phyloP scores from a whole-genome alignment of 64 coral and sea anemone genomes.

The Catalaphyllia jardinei region DNA sequence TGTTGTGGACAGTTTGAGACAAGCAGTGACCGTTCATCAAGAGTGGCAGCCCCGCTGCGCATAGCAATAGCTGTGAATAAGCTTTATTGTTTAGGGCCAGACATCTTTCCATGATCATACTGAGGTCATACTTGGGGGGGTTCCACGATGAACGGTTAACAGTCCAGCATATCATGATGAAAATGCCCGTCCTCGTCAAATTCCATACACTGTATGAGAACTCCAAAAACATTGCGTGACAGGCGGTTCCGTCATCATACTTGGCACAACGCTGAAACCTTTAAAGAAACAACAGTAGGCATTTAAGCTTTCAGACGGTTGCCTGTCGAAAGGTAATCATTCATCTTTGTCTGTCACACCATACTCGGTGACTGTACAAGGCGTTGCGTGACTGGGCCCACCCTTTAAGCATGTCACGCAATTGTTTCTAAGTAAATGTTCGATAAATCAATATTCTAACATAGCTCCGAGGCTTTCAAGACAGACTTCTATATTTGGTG shows the following conservation, averaged over 20 bases:
- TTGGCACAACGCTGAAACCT: conserved; percentile 37
- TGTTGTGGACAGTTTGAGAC: conserved; percentile 7
- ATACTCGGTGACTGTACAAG: too few species aligned
- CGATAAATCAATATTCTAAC: too few species aligned
- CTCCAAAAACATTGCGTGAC: conserved; percentile 20
- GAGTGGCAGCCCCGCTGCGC: conserved; percentile 1
- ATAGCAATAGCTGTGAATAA: conserved; percentile 4
- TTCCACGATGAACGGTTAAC: neutral
- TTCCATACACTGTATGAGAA: conserved; percentile 37
- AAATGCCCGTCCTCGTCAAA: conserved; percentile 1
- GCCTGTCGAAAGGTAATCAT: too few species aligned
- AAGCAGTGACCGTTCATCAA: conserved; percentile 21
- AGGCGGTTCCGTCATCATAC: conserved; percentile 30
- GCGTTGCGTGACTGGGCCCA: too few species aligned
- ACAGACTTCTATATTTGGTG: too few species aligned
- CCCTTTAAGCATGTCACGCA: too few species aligned
- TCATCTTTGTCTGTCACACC: too few species aligned
- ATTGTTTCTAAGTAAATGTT: too few species aligned
- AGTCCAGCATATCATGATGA: conserved; percentile 1
- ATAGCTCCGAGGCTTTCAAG: too few species aligned
- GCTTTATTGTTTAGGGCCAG: conserved; percentile 7
- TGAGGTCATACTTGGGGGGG: neutral
- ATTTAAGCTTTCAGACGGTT: neutral
- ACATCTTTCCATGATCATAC: neutral
- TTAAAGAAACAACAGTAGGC: neutral